Base-by-base conservation (phyloP, 1,140 invertebrate genomes). In the Centruroides vittatus region DNA sequence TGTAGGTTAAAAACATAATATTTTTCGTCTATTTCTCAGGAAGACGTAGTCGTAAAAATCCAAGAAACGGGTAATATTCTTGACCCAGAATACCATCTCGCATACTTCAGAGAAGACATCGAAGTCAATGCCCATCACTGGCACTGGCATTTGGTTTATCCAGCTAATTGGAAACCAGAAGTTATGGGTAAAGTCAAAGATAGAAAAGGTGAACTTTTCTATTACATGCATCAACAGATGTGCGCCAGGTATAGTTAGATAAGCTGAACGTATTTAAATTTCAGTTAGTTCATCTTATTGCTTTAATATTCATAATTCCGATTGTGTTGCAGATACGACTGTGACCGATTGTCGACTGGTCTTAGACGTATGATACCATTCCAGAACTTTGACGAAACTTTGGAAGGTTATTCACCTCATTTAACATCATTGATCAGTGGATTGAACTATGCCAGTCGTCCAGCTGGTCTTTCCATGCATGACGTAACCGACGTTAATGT, bases 61-160 rank as follows among this genome's bases (percentile, higher is more conserved):
- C 48, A 47, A 7, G 23, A 62, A 12, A 62, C 86, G 0, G 86
- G 86, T 0, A 81, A 82, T 0, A 81, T 86, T 60, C 66, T 81
- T 12, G 86, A 89, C 60, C 78, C 78, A 1, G 87, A 90, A 67
- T 85, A 89, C 71, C 80, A 84, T 41, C 55, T 89, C 23, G 75
- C 77, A 35, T 88, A 89, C 70, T 88, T 82, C 75, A 83, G 83
- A 0, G 82, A 89, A 63, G 69, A 86, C 87, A 71, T 74, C 82
- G 58, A 62, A 12, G 58, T 68, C 41, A 70, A 70, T 63, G 64
- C 67, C 41, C 67, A 70, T 56, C 69, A 70, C 57, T 92, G 88
- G 88, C 87, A 91, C 66, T 74, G 78, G 86, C 86, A 89, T 73
- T 74, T 88, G 58, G 83, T 88, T 4, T 88, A 88, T 68, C 86